Conservation (phyloP, 2,113 vertebrate genomes). For the Hylia prasina region DNA sequence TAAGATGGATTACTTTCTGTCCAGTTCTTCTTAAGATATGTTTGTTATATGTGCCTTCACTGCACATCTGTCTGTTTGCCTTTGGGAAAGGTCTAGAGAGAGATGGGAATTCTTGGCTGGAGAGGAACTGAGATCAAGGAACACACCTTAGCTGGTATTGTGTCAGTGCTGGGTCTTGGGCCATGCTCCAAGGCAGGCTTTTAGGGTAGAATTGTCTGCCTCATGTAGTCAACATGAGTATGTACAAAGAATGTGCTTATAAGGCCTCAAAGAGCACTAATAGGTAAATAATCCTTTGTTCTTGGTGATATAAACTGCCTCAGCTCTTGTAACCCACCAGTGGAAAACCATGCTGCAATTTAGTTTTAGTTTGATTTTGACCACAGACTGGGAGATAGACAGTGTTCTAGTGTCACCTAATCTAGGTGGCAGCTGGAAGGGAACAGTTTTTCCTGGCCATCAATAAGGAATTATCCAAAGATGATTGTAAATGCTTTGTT, state of each 20-base stretch:
- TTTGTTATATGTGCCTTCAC: not conserved
- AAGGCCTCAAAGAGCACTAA: not conserved
- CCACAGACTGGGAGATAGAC: not conserved
- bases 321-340: not conserved
- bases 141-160: not conserved
- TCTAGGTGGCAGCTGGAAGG: conserved; percentile 20
- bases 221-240: not conserved
- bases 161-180: not conserved
- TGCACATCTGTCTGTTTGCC: not conserved
- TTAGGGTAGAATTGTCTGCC: not conserved
- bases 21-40: not conserved
- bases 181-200: not conserved
- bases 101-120: not conserved
- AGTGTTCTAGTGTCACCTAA: not conserved
- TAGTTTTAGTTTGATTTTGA: not conserved
- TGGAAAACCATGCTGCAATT: not conserved
- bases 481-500: not conserved
- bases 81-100: not conserved
- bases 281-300: not conserved
- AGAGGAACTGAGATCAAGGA: not conserved
- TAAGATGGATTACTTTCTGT: conserved; percentile 14
- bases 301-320: not conserved
- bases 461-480: not conserved
- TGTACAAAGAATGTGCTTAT: not conserved
- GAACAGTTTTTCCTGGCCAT: conserved; percentile 34